Base-by-base conservation (phyloP, 92 coral and sea anemone species). In the Pocillopora meandrina region DNA sequence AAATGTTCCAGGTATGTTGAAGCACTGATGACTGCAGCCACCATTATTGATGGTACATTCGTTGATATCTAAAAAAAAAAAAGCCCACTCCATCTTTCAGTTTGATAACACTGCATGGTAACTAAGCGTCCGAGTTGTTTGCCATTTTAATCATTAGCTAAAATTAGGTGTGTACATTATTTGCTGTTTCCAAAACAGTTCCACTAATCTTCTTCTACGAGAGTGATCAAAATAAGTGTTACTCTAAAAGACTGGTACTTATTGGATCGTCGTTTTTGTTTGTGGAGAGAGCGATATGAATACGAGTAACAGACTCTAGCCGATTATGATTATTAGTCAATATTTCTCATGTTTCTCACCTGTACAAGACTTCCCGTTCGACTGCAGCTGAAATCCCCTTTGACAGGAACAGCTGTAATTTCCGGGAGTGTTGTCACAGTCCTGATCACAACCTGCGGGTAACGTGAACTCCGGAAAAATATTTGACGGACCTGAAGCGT, bases 11-110 rank as follows among this genome's bases (percentile, higher is more conserved):
- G 81, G 66, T 31, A 82, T 36, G 19, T 87, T 87, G 80, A 72
- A 76, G 70, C 90, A 87, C 31, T 74, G 58, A 19, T 87, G 87
- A 56, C 86, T 81, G 56, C 90, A 87, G 18, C 90, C 90, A 21
- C 90, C 90, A 60, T 87, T 87, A 79, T 75, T 59, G 23, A 21
- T 5, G 0, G 17, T 15, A 52, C 90, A 87, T 65, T 87, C 90
- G 73, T 87, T 36, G 18, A 74, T 35, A 20, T 87, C 90, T 87
- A 16, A 9, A 1, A 36, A 21, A 47, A 9, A 8, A 59, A 4
- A 9, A 55, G 11, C 16, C 6, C 7, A 8, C 10, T 5, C 3
- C 18, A 59, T 12, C 18, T 57, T 57, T 59, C 14, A 2, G 3
- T 59, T 12, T 1, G 10, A 59, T 2, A 12, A 59, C 3, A 16